These are phyloP conservation scores for Misgurnus anguillicaudatus DNA, from an alignment of 2,113 vertebrate genomes.

Conservation along the genomic window DNA sequence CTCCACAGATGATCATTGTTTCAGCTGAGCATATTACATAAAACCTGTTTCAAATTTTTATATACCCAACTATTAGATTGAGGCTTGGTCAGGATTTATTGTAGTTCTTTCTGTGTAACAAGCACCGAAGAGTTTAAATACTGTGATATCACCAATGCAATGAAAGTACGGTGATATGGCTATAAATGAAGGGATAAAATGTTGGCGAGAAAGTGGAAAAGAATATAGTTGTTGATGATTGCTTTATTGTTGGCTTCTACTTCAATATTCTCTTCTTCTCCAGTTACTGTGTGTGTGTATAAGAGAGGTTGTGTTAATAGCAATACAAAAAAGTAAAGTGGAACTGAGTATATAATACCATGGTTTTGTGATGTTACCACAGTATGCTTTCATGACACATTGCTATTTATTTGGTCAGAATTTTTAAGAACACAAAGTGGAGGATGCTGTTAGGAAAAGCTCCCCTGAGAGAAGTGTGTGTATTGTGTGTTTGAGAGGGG, in stretches of 20 bases:
- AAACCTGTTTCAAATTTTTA: constrained; percentile 16
- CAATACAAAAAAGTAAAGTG: no score
- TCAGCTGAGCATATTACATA: constrained; percentile 30
- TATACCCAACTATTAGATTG: constrained; percentile 9
- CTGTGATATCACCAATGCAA: neutral
- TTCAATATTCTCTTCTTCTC: neutral
- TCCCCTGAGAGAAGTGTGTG: neutral
- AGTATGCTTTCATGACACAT: neutral
- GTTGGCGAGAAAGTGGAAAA: no score
- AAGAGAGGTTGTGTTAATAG: neutral
- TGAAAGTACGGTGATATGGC: neutral
- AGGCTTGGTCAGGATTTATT: neutral
- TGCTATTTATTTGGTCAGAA: neutral
- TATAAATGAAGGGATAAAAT: neutral
- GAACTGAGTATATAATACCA: no score
- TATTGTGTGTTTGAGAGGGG: neutral
- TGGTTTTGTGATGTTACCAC: neutral
- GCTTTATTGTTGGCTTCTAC: neutral
- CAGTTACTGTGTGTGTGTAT: neutral
- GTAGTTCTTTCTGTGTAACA: neutral
- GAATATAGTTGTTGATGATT: neutral
- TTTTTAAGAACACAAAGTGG: neutral
- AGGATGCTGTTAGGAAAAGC: neutral
- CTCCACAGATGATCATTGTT: constrained; percentile 1
- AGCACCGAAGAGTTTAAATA: neutral